Conservation (phyloP, 2,888 invertebrate genomes). For the Agonopterix arenella region DNA sequence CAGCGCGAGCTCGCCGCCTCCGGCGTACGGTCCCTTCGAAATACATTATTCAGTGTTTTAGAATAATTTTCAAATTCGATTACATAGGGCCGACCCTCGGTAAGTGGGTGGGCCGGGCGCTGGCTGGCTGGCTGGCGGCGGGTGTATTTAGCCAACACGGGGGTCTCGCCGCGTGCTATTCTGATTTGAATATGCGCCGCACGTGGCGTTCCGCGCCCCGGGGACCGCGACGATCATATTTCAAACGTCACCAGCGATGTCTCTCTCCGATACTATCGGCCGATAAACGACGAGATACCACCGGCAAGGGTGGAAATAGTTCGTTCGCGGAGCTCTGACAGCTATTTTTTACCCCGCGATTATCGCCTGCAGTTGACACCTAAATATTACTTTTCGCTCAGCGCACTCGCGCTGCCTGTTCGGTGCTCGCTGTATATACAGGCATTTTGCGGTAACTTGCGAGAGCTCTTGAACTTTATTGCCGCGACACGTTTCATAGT, state of each 20-base stretch:
- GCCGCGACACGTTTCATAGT: conserved; percentile 47
- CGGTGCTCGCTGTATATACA: conserved; percentile 31
- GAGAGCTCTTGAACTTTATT: conserved; percentile 61
- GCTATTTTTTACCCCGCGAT: conserved; percentile 72
- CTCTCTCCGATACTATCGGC: conserved; percentile 75
- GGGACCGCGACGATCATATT: conserved; percentile 75
- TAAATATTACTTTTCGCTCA: conserved; percentile 71
- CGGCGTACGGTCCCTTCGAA: conserved; percentile 64
- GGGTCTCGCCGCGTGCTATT: conserved; percentile 71
- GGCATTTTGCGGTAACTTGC: conserved; percentile 53
- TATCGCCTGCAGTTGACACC: conserved; percentile 75
- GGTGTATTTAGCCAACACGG: conserved; percentile 77
- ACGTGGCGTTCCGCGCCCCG: conserved; percentile 65
- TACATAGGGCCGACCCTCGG: conserved; percentile 75
- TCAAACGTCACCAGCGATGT: conserved; percentile 76
- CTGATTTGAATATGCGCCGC: conserved; percentile 76
- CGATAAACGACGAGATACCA: conserved; percentile 69
- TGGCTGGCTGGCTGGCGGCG: conserved; percentile 56
- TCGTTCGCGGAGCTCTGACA: conserved; percentile 36
- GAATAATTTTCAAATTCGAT: conserved; percentile 78
- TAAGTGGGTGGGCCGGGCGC: conserved; percentile 69
- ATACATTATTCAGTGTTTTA: conserved; percentile 78
- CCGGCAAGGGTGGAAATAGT: conserved; percentile 68
- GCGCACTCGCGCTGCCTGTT: conserved; percentile 27
- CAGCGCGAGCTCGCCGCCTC: conserved; percentile 57